Evolutionary conservation across 2,888 invertebrate species (phyloP).

Genomic region (Tenodera sinensis): DNA sequence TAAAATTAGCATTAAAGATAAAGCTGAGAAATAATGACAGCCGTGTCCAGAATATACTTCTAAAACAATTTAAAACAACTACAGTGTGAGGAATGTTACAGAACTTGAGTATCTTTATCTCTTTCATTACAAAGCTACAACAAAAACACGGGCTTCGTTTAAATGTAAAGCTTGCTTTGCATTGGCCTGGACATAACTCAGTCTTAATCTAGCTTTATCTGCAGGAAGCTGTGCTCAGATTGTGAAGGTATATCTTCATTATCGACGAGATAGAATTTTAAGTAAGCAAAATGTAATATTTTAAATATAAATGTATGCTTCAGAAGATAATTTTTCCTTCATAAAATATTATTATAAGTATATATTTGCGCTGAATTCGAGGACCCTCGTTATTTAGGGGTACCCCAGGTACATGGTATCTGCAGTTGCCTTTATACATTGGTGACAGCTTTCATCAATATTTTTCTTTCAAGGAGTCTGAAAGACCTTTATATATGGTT

Average conservation of each 20-base stretch:
- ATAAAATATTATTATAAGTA: neutral
- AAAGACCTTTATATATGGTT: neutral
- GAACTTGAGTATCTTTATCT: no score
- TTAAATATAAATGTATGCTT: neutral
- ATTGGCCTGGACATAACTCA: neutral
- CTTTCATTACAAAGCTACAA: no score
- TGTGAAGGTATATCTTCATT: neutral
- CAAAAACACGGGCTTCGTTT: no score
- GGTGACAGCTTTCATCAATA: neutral
- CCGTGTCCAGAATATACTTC: no score
- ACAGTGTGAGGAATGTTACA: no score
- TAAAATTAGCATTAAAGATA: no score
- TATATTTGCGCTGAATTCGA: neutral
- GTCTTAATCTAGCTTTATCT: neutral
- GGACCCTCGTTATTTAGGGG: neutral
- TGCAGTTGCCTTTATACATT: neutral
- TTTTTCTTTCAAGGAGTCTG: neutral
- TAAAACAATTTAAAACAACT: no score
- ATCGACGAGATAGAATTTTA: neutral
- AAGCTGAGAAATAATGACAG: no score
- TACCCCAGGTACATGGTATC: neutral
- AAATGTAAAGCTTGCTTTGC: neutral
- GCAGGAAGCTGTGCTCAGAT: neutral
- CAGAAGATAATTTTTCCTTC: neutral
- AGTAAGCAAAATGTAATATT: neutral